Evolutionary conservation across 2,113 vertebrate species (phyloP), one percentile per base, ranked within the genome.

Genomic region (Electrona antarctica): DNA sequence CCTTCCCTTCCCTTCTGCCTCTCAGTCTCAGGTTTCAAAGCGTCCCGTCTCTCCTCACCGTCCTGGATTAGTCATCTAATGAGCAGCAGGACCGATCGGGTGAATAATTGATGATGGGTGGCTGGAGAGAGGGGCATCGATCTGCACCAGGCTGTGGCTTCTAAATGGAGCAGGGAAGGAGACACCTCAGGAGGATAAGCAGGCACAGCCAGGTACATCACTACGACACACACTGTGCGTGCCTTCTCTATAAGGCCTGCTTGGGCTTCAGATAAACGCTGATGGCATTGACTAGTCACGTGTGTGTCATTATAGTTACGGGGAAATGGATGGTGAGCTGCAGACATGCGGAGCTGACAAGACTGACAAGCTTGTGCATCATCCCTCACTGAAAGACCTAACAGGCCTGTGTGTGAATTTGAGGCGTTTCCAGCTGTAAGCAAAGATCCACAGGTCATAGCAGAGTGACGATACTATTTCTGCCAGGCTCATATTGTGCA

Each of bases 51-150:
- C 82, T 79, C 78, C 80, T 69, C 81, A 52, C 80, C 81, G 87
- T 74, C 77, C 75, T 71, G 77, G 81, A 88, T 89, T 85, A 88
- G 79, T 89, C 86, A 85, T 88, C 90, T 92, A 92, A 92, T 87
- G 90, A 88, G 79, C 81, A 84, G 79, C 86, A 87, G 85, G 66
- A 80, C 50, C 71, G 90, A 89, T 91, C 84, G 79, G 79, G 85
- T 92, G 76, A 92, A 92, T 92, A 90, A 92, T 92, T 91, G 83
- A 92, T 92, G 86, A 48, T 0, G 14, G 64, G 74, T 47, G 78
- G 85, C 80, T 84, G 79, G 84, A 85, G 86, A 89, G 21, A 21
- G 66, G 81, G 85, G 60, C 80, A 90, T 89, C 80, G 89, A 90
- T 90, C 78, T n/a, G 41, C 77, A 65, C 64, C n/a, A 45, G 75